These are phyloP conservation scores for Fundulus diaphanus DNA, from an alignment of 2,797 vertebrate species.

Conservation along the genomic window DNA sequence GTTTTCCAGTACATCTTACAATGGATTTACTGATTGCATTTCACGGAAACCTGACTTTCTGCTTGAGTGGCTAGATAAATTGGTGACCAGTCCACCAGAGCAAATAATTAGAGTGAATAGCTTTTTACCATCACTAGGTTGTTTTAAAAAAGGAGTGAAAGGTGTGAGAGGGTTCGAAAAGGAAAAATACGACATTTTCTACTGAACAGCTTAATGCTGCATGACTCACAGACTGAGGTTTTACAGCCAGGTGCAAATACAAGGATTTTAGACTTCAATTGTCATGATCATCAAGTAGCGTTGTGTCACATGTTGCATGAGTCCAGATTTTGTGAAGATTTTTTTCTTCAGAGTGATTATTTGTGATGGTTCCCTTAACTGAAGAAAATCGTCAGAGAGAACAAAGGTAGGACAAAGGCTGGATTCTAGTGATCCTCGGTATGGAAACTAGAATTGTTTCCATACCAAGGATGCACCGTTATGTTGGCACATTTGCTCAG, in stretches of 20 bases:
- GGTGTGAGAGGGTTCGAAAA: not conserved
- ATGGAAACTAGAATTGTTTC: not conserved
- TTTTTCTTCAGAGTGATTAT: not conserved
- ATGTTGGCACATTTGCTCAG: not conserved
- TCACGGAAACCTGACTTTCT: too few species aligned
- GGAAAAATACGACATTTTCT: not conserved
- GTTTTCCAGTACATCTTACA: not conserved
- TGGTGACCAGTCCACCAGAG: not conserved
- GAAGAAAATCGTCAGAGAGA: not conserved
- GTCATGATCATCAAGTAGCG: not conserved
- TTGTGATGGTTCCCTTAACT: not conserved
- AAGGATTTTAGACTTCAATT: not conserved
- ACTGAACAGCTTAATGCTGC: not conserved
- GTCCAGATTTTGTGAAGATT: not conserved
- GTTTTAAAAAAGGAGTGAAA: not conserved
- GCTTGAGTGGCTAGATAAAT: too few species aligned
- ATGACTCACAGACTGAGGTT: not conserved
- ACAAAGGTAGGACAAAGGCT: not conserved
- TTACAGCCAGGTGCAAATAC: not conserved
- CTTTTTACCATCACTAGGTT: not conserved
- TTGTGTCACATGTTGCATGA: not conserved
- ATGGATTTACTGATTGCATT: not conserved
- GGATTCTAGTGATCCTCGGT: not conserved
- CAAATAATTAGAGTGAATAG: not conserved
- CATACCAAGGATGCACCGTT: not conserved